Evolutionary conservation across 2,888 invertebrate genomes (phyloP).

Genomic region (Bugula neritina): DNA sequence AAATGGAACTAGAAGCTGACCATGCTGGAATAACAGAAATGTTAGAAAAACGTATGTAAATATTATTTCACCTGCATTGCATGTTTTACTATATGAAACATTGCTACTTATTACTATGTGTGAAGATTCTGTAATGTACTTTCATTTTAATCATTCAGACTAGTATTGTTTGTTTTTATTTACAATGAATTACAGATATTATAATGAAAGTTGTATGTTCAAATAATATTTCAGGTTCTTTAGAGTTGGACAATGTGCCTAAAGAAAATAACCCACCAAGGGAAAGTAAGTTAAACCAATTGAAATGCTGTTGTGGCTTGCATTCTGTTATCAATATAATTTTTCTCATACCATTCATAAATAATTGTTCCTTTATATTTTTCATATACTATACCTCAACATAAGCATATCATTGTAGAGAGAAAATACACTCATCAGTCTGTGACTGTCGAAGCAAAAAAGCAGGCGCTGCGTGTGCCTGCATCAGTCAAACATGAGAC

Average conservation of each 20-base stretch:
- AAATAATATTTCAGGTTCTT: constrained; percentile 65
- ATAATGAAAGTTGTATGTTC: no score
- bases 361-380: no score
- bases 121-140: no score
- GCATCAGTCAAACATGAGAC: not conserved
- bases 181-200: no score
- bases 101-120: no score
- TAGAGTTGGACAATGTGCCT: constrained; percentile 69
- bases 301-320: no score
- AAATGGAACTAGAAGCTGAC: constrained; percentile 96
- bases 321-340: no score
- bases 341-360: no score
- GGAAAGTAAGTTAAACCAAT: constrained; percentile 17
- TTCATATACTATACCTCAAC: not conserved
- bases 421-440: constrained; percentile 32
- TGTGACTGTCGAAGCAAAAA: not conserved
- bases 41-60: constrained; percentile 71
- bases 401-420: constrained; percentile 31
- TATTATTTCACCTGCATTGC: no score
- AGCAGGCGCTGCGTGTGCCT: constrained; percentile 2
- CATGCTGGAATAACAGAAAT: constrained; percentile 95
- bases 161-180: constrained; percentile 28
- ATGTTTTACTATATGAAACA: no score
- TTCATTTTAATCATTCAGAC: no score
- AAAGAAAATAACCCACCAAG: constrained; percentile 23